Evolutionary conservation across 2,888 invertebrate genomes (phyloP), one percentile per base, ranked within the genome.

Genomic region (Baronia brevicornis): DNA sequence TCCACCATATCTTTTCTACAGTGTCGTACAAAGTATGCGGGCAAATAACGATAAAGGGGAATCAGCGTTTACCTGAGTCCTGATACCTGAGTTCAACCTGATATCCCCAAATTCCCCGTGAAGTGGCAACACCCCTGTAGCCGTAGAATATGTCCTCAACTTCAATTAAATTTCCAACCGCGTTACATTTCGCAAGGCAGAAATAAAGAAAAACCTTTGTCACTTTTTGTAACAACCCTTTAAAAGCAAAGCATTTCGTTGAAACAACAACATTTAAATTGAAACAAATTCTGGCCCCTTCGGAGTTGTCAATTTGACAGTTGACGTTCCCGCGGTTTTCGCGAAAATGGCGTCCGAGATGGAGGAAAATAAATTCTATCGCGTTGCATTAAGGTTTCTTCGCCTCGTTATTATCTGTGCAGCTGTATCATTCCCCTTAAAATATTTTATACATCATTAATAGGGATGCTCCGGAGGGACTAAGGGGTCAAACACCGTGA

Each of bases 371-470:
- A 36, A 33, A 35, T 25, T 32, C 36, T 41, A 36, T 15, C 32
- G 1, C 32, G 3, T 26, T 7, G 32, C 5, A 26, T 41, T 46
- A 41, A 23, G 38, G 42, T 39, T 32, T 31, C 39, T 44, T 41
- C 31, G 18, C 26, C 20, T 35, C 9, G 11, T 12, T 35, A 38
- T 36, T 38, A 39, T 35, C 9, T 31, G 26, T 30, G 27, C 56
- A 59, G 57, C 53, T 58, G 52, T 47, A 47, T 36, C 32, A 41
- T 41, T 42, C 50, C 56, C 58, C 51, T 44, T 44, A 39, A 45
- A 59, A 57, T 69, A 65, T 64, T 74, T 74, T 66, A 73, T 73
- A 75, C 67, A 59, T 71, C 72, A 73, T 75, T 74, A 74, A 58
- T 52, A 59, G 51, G 52, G 54, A 58, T 52, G 46, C 44, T 48